These are phyloP conservation scores for Pristionchus japonicus DNA, from an alignment of 2,888 invertebrate species.

Conservation along the genomic window DNA sequence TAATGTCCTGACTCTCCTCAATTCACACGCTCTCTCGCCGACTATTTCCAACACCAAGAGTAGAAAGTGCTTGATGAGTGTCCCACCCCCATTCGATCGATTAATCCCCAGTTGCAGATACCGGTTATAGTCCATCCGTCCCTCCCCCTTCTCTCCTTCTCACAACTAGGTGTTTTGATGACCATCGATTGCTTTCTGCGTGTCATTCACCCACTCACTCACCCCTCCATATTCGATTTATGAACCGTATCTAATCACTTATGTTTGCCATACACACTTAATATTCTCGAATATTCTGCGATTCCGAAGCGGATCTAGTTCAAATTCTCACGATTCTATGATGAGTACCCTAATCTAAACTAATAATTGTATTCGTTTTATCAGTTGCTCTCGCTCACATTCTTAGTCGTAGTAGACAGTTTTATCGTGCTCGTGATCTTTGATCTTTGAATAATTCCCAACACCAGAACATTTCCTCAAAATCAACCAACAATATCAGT, in stretches of 20 bases:
- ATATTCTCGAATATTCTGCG: background rate
- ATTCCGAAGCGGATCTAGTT: background rate
- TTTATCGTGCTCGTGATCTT: background rate
- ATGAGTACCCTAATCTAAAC: background rate
- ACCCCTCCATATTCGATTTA: background rate
- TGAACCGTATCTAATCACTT: background rate
- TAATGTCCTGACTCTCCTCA: too few species aligned
- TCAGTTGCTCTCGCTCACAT: background rate
- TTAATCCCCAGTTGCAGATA: background rate
- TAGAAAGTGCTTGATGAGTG: too few species aligned
- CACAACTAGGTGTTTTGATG: constrained; percentile 5
- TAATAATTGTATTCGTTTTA: background rate
- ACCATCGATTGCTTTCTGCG: constrained; percentile 10
- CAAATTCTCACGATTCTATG: background rate
- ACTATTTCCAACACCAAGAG: too few species aligned
- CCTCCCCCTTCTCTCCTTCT: background rate
- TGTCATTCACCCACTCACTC: background rate
- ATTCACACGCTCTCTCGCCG: too few species aligned
- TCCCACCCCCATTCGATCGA: background rate
- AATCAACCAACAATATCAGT: background rate
- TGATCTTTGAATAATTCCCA: constrained; percentile 12
- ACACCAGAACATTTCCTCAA: constrained; percentile 4
- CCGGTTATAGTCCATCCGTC: background rate
- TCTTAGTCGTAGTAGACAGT: background rate
- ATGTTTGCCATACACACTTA: constrained; percentile 5